Evolutionary conservation across 2,888 invertebrate genomes (phyloP).

Genomic region (Drosophila dives): DNA sequence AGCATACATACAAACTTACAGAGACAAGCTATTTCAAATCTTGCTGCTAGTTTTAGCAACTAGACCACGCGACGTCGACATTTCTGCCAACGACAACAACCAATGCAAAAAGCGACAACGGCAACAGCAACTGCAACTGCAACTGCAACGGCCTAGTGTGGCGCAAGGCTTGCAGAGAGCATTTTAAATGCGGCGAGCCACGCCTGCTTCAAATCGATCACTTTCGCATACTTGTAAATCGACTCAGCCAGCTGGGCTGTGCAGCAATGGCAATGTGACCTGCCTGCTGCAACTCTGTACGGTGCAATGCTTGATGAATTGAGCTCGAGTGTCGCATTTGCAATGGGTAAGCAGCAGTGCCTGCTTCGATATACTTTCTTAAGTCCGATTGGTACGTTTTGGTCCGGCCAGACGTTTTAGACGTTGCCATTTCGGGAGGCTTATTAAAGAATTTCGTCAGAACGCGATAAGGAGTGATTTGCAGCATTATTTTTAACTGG

Average conservation of each 20-base stretch:
- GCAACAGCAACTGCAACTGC: conserved; percentile 13
- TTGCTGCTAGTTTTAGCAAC: conserved; percentile 70
- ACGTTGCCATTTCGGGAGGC: conserved; percentile 10
- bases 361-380: conserved; percentile 15
- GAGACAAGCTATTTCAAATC: conserved; percentile 67
- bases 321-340: conserved; percentile 57
- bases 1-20: conserved; percentile 33
- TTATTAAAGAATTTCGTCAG: conserved; percentile 5
- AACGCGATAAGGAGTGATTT: conserved; percentile 23
- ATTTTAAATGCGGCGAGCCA: conserved; percentile 66
- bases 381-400: conserved; percentile 1
- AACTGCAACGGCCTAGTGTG: conserved; percentile 39
- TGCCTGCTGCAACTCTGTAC: conserved; percentile 19
- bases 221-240: conserved; percentile 74
- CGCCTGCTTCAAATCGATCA: conserved; percentile 80
- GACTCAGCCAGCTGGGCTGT: conserved; percentile 42
- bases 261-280: conserved; percentile 27
- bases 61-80: conserved; percentile 70
- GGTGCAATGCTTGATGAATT: conserved; percentile 29
- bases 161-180: conserved; percentile 63
- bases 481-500: not conserved
- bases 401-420: not conserved
- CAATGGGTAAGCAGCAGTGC: conserved; percentile 32
- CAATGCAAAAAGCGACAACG: conserved; percentile 31
- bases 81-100: conserved; percentile 47